Percentiles rank a stretch among this genome's conserved stretches.
Conservation (phyloP, 2,113 vertebrate species). For the Melanocharis versteri region DNA sequence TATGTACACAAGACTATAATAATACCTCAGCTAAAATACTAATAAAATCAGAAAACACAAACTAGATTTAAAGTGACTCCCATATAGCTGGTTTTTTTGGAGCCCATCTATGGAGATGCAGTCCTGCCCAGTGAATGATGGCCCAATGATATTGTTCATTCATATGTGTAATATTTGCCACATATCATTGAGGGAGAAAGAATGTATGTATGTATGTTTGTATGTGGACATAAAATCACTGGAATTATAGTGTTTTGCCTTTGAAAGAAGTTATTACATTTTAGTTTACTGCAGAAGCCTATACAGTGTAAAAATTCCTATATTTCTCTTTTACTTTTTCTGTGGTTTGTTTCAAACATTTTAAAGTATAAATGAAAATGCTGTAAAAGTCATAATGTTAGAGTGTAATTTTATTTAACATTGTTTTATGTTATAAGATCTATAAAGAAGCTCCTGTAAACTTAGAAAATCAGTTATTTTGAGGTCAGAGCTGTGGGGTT, state of each 20-base stretch:
- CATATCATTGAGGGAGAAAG: not conserved
- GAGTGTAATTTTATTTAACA: conserved; percentile 16
- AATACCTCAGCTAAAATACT: not conserved
- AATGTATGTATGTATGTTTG: not conserved
- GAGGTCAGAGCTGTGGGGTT: not conserved
- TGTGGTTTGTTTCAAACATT: conserved; percentile 16
- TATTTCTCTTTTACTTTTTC: not conserved
- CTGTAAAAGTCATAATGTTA: conserved; percentile 4
- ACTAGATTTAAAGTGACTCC: not conserved
- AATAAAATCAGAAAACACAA: not conserved
- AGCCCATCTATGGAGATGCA: not conserved
- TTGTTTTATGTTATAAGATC: not conserved
- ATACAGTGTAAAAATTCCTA: not conserved
- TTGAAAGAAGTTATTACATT: conserved; percentile 12
- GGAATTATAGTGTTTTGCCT: not conserved
- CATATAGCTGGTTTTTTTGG: not conserved
- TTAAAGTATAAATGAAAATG: conserved; percentile 35
- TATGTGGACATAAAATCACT: not conserved
- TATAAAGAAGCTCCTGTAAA: conserved; percentile 5
- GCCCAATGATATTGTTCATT: not conserved
- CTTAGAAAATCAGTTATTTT: not conserved
- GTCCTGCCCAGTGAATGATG: not conserved
- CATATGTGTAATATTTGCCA: not conserved
- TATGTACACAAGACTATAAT: not conserved
- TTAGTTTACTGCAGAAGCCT: not conserved